Evolutionary conservation across 2,113 vertebrate species (phyloP).

Genomic region (Dendrocopos noguchii): DNA sequence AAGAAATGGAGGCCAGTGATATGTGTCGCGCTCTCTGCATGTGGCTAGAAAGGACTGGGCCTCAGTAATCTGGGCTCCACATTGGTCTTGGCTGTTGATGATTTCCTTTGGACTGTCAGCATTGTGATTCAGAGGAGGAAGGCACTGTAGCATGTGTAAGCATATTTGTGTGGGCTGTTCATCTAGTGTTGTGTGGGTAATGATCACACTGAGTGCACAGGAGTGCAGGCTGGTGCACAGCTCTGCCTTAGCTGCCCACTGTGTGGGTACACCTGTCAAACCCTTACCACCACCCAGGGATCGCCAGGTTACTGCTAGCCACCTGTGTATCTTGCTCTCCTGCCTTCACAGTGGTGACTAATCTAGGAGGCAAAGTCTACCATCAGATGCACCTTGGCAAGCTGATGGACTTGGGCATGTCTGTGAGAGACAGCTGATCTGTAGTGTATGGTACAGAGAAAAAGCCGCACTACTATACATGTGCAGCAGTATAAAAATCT

Average conservation of each 20-base stretch:
- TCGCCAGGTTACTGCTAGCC: background rate
- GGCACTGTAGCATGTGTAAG: background rate
- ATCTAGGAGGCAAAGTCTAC: background rate
- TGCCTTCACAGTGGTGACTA: background rate
- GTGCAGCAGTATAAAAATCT: background rate
- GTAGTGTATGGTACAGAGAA: accelerated
- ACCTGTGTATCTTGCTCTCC: background rate
- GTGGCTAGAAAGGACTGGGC: background rate
- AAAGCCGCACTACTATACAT: background rate
- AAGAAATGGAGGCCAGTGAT: background rate
- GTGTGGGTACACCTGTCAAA: accelerated
- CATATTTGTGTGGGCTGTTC: background rate
- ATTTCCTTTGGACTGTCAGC: background rate
- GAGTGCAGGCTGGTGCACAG: background rate
- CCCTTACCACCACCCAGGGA: accelerated
- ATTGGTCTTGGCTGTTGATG: background rate
- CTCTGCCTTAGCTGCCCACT: background rate
- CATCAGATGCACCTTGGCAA: background rate
- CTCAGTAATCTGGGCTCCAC: background rate
- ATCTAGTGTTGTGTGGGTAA: accelerated
- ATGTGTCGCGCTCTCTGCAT: accelerated
- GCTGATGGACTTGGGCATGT: accelerated
- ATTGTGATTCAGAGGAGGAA: background rate
- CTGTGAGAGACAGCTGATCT: background rate
- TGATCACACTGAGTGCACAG: accelerated